Evolutionary conservation across 2,113 vertebrate species (phyloP).

Genomic region (Agelaius tricolor): DNA sequence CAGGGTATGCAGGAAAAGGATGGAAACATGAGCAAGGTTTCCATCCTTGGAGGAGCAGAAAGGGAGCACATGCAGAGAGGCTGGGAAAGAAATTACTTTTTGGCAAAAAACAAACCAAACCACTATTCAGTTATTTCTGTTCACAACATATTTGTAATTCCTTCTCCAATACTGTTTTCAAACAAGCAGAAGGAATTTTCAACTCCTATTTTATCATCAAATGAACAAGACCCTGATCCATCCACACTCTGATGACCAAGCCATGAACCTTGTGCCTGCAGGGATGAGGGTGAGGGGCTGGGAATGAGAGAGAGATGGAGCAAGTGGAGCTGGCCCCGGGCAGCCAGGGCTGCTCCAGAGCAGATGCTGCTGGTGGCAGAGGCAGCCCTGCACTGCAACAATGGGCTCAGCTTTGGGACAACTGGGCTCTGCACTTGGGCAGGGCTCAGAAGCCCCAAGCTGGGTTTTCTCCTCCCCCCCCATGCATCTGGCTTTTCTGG

Average conservation of each 20-base stretch:
- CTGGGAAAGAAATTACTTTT: background rate
- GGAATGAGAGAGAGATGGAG: background rate
- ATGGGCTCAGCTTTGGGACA: background rate
- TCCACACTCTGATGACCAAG: rapidly evolving
- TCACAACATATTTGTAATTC: background rate
- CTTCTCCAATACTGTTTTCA: background rate
- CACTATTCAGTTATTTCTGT: background rate
- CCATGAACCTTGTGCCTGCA: rapidly evolving
- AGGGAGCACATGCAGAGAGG: rapidly evolving
- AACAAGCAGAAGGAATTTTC: background rate
- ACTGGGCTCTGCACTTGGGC: rapidly evolving
- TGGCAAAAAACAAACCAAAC: background rate
- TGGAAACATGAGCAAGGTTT: background rate
- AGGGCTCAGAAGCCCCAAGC: background rate
- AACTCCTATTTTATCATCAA: background rate
- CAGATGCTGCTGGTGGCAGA: background rate
- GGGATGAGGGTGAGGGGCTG: background rate
- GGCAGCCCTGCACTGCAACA: background rate
- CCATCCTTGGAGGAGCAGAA: background rate
- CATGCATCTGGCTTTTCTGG: rapidly evolving
- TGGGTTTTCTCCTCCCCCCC: background rate
- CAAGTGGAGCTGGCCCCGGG: rapidly evolving
- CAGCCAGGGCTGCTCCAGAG: rapidly evolving
- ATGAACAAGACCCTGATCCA: background rate
- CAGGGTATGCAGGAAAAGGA: background rate